Conservation (phyloP, 2,113 vertebrate species). For the Chelonoidis abingdonii region DNA sequence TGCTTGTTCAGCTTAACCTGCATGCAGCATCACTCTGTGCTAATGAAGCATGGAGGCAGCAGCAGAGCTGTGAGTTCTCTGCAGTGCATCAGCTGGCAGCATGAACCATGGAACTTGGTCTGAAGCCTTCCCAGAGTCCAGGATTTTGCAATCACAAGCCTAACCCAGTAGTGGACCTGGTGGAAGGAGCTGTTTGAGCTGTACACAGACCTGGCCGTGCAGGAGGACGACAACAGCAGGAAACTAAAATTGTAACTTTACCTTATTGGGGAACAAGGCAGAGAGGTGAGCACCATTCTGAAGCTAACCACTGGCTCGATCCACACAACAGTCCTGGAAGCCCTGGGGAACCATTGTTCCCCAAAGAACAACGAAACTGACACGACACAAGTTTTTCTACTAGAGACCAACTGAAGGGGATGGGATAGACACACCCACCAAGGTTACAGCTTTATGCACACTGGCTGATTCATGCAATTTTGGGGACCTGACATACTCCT, state of each 20-base stretch:
- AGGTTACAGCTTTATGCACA: background rate
- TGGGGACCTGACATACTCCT: background rate
- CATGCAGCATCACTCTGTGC: no score
- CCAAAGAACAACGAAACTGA: background rate
- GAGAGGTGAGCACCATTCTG: background rate
- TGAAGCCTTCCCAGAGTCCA: background rate
- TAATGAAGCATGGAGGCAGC: background rate
- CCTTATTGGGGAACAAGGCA: no score
- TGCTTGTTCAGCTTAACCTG: no score
- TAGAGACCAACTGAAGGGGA: background rate
- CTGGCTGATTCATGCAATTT: background rate
- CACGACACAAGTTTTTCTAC: no score
- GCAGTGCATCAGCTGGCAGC: background rate
- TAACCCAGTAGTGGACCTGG: background rate
- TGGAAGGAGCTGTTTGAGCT: background rate
- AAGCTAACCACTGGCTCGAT: background rate
- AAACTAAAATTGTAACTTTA: background rate
- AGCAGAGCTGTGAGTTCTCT: background rate
- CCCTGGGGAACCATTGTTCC: background rate
- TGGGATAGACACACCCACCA: background rate
- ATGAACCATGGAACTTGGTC: background rate
- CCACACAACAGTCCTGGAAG: background rate
- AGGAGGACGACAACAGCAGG: background rate
- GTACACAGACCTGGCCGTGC: background rate
- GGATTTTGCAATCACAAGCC: background rate